phyloP scores from a whole-genome alignment of 2,888 invertebrate genomes.

The Pachycephus smyrnensis region DNA sequence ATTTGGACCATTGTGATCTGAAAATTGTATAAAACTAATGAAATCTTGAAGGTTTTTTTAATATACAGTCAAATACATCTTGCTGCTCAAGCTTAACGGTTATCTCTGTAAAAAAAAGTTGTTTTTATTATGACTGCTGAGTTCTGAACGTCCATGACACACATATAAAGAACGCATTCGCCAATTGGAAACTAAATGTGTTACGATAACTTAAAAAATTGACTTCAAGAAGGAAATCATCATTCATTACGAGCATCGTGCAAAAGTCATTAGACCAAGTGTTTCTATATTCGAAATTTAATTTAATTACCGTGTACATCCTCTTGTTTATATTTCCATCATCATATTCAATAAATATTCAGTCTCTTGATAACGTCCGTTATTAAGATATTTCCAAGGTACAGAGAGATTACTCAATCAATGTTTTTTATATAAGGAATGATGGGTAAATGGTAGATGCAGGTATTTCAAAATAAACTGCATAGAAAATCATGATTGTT shows the following conservation, averaged over 20 bases:
- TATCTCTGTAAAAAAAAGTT: no score
- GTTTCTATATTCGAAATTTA: neutral
- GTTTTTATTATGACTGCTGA: no score
- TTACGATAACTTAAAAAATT: neutral
- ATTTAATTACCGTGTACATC: neutral
- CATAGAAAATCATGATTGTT: neutral
- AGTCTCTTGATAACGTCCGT: neutral
- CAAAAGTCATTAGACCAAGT: neutral
- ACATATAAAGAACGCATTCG: neutral
- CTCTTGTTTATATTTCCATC: neutral
- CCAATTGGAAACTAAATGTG: neutral
- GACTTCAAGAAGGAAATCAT: neutral
- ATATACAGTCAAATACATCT: neutral
- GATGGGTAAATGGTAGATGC: no score
- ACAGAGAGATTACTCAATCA: no score
- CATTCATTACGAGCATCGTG: neutral
- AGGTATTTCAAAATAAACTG: no score
- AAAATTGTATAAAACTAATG: neutral
- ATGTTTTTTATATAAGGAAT: no score
- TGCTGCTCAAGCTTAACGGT: no score
- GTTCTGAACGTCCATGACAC: neutral
- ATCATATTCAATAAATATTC: neutral
- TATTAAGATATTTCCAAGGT: no score
- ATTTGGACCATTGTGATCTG: no score
- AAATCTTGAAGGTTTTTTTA: neutral